Evolutionary conservation across 2,888 invertebrate species (phyloP).

Genomic region (Uloborus plumipes): DNA sequence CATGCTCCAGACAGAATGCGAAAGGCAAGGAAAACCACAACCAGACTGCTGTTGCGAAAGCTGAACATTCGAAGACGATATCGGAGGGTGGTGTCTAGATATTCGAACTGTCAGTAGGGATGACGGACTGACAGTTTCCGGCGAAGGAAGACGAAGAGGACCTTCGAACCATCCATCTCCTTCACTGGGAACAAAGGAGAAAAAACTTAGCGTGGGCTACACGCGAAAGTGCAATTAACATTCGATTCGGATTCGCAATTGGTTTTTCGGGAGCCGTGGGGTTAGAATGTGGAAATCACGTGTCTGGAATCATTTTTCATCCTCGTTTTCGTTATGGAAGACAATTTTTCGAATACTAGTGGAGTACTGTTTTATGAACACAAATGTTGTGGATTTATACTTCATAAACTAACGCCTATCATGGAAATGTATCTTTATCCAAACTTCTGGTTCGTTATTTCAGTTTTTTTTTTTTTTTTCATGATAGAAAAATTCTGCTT

Average conservation of each 20-base stretch:
- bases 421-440: too few species aligned
- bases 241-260: slow-evolving; percentile 27
- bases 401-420: too few species aligned
- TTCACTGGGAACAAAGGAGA: slow-evolving; percentile 54
- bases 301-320: slow-evolving; percentile 1
- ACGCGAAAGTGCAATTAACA: slow-evolving; percentile 57
- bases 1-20: slow-evolving; percentile 1
- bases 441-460: too few species aligned
- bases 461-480: too few species aligned
- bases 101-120: slow-evolving; percentile 49
- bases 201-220: slow-evolving; percentile 37
- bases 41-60: neutral
- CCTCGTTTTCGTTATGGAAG: too few species aligned
- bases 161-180: slow-evolving; percentile 54
- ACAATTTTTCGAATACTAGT: too few species aligned
- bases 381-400: too few species aligned
- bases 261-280: slow-evolving; percentile 15
- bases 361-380: too few species aligned
- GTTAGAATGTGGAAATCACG: slow-evolving; percentile 41
- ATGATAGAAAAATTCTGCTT: too few species aligned
- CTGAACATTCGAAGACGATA: neutral
- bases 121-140: slow-evolving; percentile 53
- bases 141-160: slow-evolving; percentile 50
- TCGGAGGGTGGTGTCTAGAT: slow-evolving; percentile 56
- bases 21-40: neutral